Evolutionary conservation across 2,113 vertebrate genomes (phyloP), one percentile per base, ranked within the genome.

Genomic region (Corythaeola cristata): DNA sequence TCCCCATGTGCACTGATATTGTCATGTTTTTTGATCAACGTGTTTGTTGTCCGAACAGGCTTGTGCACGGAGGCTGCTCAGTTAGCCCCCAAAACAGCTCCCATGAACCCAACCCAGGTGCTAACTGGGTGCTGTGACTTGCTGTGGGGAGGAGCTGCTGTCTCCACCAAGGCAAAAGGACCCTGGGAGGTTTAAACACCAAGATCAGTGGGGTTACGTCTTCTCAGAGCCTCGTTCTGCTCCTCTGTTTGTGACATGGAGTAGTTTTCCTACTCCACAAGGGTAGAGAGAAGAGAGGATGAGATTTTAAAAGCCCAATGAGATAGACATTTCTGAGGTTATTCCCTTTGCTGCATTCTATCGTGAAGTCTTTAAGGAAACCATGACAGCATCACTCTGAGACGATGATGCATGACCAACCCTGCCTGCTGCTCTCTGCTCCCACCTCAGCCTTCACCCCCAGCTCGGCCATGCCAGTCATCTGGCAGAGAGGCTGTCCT

Each of bases 391-490:
- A 27, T 68, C 32, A 28, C 22, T 87, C 68, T 50, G 52, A 47
- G 47, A 55, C 3, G 7, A 10, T 0, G 0, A 47, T 35, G 11
- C 7, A 3, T 28, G 15, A 73, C 18, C 39, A 80, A 0, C 22
- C 27, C 32, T 69, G 33, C 18, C 45, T 81, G 41, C 45, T 74
- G n/a, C 32, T 53, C n/a, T 75, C n/a, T 89, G 45, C 50, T 73
- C 11, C 63, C 60, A 67, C 55, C 22, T 49, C n/a, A 44, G 4
- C 30, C 33, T 81, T 64, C 39, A 32, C 5, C 24, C 6, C 23
- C 9, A 2, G 2, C 19, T 49, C 18, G 12, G 30, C 35, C 23
- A 3, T 78, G 64, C 35, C 44, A 39, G 28, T 27, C 33, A n/a
- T 27, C 45, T 91, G 69, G 33, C 21, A 71, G 64, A 91, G 24